Evolutionary conservation across 2,888 invertebrate genomes (phyloP).

Genomic region (Drosophila neotestacea): DNA sequence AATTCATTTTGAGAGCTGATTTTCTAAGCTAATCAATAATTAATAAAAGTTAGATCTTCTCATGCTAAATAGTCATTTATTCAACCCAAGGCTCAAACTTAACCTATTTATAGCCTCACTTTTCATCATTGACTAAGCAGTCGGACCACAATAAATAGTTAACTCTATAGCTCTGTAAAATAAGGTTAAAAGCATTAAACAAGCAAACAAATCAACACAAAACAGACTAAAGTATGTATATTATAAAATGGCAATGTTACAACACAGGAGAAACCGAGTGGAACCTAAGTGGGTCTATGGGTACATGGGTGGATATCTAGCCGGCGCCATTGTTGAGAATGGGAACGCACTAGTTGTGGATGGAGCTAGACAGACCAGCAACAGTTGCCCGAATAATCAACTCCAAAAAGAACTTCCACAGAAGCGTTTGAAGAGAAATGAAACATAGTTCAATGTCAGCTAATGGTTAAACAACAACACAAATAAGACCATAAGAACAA

Average conservation of each 20-base stretch:
- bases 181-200: slow-evolving; percentile 36
- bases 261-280: slow-evolving; percentile 62
- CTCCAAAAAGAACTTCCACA: slow-evolving; percentile 26
- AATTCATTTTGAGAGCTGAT: neutral
- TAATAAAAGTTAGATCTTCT: neutral
- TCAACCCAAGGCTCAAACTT: neutral
- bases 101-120: neutral
- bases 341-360: slow-evolving; percentile 56
- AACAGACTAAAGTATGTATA: slow-evolving; percentile 44
- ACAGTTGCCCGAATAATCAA: slow-evolving; percentile 30
- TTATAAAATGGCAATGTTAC: slow-evolving; percentile 65
- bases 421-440: slow-evolving; percentile 38
- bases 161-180: neutral
- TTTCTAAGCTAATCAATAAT: neutral
- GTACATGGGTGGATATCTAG: slow-evolving; percentile 2
- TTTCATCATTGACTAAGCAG: too few relatives aligned
- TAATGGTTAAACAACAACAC: too few relatives aligned
- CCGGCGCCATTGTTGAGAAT: slow-evolving; percentile 9
- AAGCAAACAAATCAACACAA: slow-evolving; percentile 51
- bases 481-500: too few relatives aligned
- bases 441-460: too few relatives aligned
- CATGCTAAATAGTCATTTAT: neutral
- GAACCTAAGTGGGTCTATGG: neutral
- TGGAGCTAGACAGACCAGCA: slow-evolving; percentile 57
- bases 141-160: too few relatives aligned